Percentiles rank a stretch among this genome's conserved stretches.
These are phyloP conservation scores for Lagodon rhomboides DNA, from an alignment of 2,797 vertebrate genomes.

Conservation along the genomic window DNA sequence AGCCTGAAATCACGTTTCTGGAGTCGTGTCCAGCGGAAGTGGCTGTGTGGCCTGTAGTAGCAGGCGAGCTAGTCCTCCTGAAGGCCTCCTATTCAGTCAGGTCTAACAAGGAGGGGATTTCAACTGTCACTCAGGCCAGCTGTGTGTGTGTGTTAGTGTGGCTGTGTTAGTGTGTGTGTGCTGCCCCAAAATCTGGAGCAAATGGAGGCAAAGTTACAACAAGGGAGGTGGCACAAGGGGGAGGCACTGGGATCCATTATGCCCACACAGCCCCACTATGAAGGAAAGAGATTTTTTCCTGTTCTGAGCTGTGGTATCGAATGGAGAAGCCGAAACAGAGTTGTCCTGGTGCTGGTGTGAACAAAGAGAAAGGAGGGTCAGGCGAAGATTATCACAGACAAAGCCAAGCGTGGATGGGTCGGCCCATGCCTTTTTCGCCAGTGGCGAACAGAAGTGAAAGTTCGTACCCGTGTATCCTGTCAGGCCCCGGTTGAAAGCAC, in stretches of 20 bases:
- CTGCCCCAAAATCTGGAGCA: constrained; percentile 43
- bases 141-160: too few relatives aligned
- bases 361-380: constrained; percentile 64
- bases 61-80: constrained; percentile 53
- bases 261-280: neutral
- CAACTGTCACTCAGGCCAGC: constrained; percentile 67
- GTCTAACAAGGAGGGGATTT: constrained; percentile 52
- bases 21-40: constrained; percentile 27
- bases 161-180: neutral
- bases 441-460: constrained; percentile 22
- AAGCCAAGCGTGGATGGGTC: neutral
- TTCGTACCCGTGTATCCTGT: neutral
- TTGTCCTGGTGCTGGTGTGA: constrained; percentile 28
- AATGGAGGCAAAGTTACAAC: constrained; percentile 36
- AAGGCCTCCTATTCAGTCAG: constrained; percentile 54
- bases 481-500: neutral
- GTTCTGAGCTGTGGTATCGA: neutral
- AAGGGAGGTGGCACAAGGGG: neutral
- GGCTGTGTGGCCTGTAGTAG: constrained; percentile 58
- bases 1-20: neutral
- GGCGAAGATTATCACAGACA: neutral
- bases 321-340: constrained; percentile 7
- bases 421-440: neutral
- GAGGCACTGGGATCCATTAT: neutral
- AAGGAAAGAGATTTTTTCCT: neutral